These are phyloP conservation scores for Tiliacea citrago DNA, from an alignment of 2,888 invertebrate species.

Conservation along the genomic window DNA sequence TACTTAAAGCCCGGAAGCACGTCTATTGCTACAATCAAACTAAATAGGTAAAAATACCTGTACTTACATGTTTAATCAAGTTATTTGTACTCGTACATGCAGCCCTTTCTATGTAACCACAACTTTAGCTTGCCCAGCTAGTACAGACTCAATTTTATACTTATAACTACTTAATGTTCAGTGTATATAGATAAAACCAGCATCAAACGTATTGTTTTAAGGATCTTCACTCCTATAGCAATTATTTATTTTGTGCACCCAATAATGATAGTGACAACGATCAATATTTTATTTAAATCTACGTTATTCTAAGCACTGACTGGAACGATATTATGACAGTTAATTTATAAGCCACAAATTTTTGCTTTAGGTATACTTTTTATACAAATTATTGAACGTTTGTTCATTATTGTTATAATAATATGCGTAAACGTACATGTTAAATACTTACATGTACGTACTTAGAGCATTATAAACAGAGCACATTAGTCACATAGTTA, in stretches of 20 bases:
- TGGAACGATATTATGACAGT: constrained; percentile 71
- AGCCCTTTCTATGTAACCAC: constrained; percentile 26
- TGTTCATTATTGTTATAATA: constrained; percentile 81
- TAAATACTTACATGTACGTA: constrained; percentile 69
- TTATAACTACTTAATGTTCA: constrained; percentile 38
- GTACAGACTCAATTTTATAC: constrained; percentile 37
- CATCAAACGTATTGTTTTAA: constrained; percentile 41
- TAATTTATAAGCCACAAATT: constrained; percentile 72
- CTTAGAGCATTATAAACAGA: constrained; percentile 82
- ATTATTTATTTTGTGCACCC: constrained; percentile 48
- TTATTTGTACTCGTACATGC: not conserved
- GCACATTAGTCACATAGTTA: constrained; percentile 88
- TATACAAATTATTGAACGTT: constrained; percentile 83
- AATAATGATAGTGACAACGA: constrained; percentile 60
- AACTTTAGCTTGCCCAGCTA: constrained; percentile 39
- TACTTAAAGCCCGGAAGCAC: not conserved
- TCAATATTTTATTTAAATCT: constrained; percentile 64
- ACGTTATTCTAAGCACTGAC: constrained; percentile 73
- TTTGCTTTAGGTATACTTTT: constrained; percentile 83
- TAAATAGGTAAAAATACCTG: constrained; percentile 35
- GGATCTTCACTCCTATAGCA: constrained; percentile 34
- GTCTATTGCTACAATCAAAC: constrained; percentile 14
- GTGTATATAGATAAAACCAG: constrained; percentile 32
- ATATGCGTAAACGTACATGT: constrained; percentile 77
- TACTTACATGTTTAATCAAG: constrained; percentile 11